Evolutionary conservation across 2,797 vertebrate genomes (phyloP).

Genomic region (Mus caroli): DNA sequence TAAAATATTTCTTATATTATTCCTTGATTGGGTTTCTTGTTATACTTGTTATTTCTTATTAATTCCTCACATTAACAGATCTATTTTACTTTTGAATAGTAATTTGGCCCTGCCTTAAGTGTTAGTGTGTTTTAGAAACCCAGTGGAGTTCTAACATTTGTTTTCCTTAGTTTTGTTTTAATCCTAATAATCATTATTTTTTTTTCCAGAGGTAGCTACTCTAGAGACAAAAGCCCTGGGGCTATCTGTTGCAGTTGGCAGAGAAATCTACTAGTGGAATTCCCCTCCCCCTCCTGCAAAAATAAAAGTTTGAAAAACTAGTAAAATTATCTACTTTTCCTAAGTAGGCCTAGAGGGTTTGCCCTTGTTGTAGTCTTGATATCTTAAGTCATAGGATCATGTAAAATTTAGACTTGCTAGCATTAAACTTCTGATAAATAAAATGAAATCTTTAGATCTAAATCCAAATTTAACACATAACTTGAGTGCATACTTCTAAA

Average conservation of each 20-base stretch:
- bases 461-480: slow-evolving; percentile 45
- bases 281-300: neutral
- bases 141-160: neutral
- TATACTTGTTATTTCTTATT: neutral
- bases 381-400: slow-evolving; percentile 20
- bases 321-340: neutral
- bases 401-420: slow-evolving; percentile 37
- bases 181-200: neutral
- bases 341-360: neutral
- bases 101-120: neutral
- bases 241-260: slow-evolving; percentile 55
- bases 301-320: slow-evolving; percentile 24
- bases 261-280: slow-evolving; percentile 44
- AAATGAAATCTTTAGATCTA: slow-evolving; percentile 56
- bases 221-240: neutral
- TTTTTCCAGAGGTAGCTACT: neutral
- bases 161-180: slow-evolving; percentile 23
- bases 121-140: slow-evolving; percentile 19
- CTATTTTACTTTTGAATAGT: slow-evolving; percentile 42
- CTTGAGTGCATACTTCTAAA: slow-evolving; percentile 36
- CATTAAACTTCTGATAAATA: neutral
- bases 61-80: neutral
- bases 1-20: neutral
- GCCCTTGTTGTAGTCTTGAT: slow-evolving; percentile 20
- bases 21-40: neutral